Base-by-base conservation (phyloP, 2,797 vertebrate species). In the Botia kubotai region DNA sequence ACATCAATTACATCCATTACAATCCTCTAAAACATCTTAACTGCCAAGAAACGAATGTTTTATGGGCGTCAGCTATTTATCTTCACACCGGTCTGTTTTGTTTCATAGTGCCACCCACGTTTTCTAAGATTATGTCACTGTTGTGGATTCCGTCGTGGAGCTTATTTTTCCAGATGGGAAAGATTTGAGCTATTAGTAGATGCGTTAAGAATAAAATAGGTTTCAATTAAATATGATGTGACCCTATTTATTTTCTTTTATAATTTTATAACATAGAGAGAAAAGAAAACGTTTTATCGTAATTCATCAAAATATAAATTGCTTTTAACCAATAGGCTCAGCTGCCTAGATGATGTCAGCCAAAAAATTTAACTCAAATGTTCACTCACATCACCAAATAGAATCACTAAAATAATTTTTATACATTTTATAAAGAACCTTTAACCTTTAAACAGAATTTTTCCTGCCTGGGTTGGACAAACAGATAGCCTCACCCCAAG, bases 1-100 rank as follows among this genome's bases (percentile, higher is more conserved):
- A 23, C 66, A 57, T 57, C 74, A 33, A 36, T 33, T 53, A 23
- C 66, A 57, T 57, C 74, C 21, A 36, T 33, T 53, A 60, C 16
- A 62, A 16, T 63, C 46, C 13, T 8, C 12, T 52, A 14, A 60
- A 39, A 33, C 6, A 62, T 4, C 60, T 73, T 17, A 16, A 16
- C n/a, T 16, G 39, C n/a, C 29, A 53, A 23, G 29, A 21, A 17
- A 10, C 29, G 29, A 33, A 26, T 50, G 13, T 48, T 53, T 69
- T 23, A 53, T 21, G 63, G 57, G 12, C 13, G 4, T 16, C 14
- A 66, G 21, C 19, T 26, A 33, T 57, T 68, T 16, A 60, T 57
- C 16, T 12, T 43, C 0, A 0, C 52, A 33, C 5, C 29, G 16
- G 16, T 14, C 21, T 36, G 75, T 50, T 17, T 19, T n/a, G 53